phyloP scores from a whole-genome alignment of 2,113 vertebrate genomes.

The Oceanites oceanicus region DNA sequence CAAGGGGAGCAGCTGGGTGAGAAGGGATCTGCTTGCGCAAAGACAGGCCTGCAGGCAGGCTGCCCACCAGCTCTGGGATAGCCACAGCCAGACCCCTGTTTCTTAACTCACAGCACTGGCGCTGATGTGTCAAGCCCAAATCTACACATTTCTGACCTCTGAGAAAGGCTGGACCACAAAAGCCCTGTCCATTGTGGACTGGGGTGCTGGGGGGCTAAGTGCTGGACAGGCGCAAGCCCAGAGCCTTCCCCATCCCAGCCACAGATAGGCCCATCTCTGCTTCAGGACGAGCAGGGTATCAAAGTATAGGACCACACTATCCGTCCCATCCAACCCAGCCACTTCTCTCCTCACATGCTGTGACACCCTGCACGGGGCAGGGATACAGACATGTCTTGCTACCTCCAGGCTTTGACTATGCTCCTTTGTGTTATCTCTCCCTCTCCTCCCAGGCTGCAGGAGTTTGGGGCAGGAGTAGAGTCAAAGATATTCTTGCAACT shows the following conservation, averaged over 20 bases:
- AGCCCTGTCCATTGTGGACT: not conserved
- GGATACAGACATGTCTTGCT: not conserved
- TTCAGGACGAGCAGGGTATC: accelerated
- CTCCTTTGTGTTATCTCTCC: not conserved
- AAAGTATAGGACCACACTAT: not conserved
- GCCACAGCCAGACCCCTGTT: not conserved
- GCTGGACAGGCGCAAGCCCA: not conserved
- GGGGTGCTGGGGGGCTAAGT: too few relatives aligned
- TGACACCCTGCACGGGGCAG: not conserved
- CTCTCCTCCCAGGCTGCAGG: not conserved
- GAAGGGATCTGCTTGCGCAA: not conserved
- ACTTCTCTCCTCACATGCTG: not conserved
- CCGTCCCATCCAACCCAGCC: not conserved
- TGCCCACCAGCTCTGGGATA: not conserved
- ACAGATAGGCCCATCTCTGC: not conserved
- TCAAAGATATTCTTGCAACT: not conserved
- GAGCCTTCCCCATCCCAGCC: not conserved
- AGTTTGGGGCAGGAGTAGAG: not conserved
- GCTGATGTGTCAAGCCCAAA: not conserved
- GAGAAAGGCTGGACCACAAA: not conserved
- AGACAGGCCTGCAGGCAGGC: not conserved
- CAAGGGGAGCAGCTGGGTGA: not conserved
- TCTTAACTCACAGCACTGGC: not conserved
- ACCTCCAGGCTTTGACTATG: not conserved
- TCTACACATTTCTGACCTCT: not conserved